Percentiles rank a stretch among this genome's conserved stretches.
These are phyloP conservation scores for Cancer borealis DNA, from an alignment of 2,888 invertebrate species.

Conservation along the genomic window DNA sequence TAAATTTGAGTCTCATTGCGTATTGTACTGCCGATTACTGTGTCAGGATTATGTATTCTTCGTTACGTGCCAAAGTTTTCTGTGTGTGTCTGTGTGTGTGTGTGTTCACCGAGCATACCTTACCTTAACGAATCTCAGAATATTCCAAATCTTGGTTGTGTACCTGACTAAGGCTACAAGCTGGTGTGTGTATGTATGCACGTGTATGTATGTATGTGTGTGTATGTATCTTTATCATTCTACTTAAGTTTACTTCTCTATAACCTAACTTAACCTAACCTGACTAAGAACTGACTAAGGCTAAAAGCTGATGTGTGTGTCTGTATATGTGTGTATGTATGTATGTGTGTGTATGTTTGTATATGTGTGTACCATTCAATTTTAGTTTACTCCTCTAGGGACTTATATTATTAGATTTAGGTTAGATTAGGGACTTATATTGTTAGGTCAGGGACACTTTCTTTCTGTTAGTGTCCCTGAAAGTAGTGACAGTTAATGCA, in stretches of 20 bases:
- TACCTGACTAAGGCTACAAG: not conserved
- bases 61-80: not conserved
- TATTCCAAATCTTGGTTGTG: constrained; percentile 43
- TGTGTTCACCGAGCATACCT: not conserved
- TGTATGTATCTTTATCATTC: not conserved
- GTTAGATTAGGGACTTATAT: no score
- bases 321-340: not conserved
- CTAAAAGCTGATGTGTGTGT: no score
- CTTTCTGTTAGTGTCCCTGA: not conserved
- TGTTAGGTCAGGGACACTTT: not conserved
- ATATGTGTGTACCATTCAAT: not conserved
- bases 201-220: not conserved
- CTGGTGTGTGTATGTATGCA: not conserved
- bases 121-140: constrained; percentile 25
- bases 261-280: no score
- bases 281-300: no score
- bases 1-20: not conserved
- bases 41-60: not conserved
- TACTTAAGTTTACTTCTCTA: not conserved
- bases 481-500: not conserved
- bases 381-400: not conserved
- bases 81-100: not conserved
- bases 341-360: not conserved
- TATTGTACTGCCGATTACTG: not conserved
- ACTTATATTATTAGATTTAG: not conserved